A percentile compares a stretch with the other conserved stretches of the same genome.
Conservation (phyloP, 2,797 vertebrate genomes). For the Xyrichtys novacula region DNA sequence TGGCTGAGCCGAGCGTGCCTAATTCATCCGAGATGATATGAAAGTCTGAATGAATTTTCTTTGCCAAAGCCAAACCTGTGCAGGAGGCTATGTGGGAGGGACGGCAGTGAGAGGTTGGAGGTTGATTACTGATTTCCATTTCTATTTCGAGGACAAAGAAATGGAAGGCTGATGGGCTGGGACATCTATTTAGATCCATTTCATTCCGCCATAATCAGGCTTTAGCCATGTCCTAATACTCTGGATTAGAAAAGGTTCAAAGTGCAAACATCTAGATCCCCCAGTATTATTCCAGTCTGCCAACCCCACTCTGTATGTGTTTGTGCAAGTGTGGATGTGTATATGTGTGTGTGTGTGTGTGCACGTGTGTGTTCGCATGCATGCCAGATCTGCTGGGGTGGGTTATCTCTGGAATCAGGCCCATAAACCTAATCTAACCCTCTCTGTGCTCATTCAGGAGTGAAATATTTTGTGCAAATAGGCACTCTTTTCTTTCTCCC, state of each 20-base stretch:
- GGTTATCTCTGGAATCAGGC: slow-evolving; percentile 81
- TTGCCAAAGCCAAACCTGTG: slow-evolving; percentile 43
- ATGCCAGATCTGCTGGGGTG: slow-evolving; percentile 70
- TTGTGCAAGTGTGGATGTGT: slow-evolving; percentile 3
- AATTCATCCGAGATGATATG: slow-evolving; percentile 69
- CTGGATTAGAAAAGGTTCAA: slow-evolving; percentile 83
- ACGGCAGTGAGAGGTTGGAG: slow-evolving; percentile 57
- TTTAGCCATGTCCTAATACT: slow-evolving; percentile 82
- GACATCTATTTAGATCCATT: slow-evolving; percentile 85
- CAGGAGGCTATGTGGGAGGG: slow-evolving; percentile 51
- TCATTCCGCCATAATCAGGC: slow-evolving; percentile 82
- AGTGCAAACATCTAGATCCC: slow-evolving; percentile 82
- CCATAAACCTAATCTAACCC: slow-evolving; percentile 81
- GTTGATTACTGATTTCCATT: slow-evolving; percentile 81
- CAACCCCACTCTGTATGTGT: slow-evolving; percentile 67
- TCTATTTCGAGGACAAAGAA: slow-evolving; percentile 81
- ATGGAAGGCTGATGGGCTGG: slow-evolving; percentile 72
- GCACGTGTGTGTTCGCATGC: slow-evolving; percentile 52
- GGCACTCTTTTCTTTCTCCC: slow-evolving; percentile 58
- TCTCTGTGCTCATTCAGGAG: slow-evolving; percentile 79
- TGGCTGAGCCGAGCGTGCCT: slow-evolving; percentile 23
- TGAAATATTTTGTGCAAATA: slow-evolving; percentile 84
- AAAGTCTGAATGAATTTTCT: slow-evolving; percentile 75
- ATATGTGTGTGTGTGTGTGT: slow-evolving; percentile 34
- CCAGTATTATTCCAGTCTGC: slow-evolving; percentile 82